These are phyloP conservation scores for Sarcophaga peregrina DNA, from an alignment of 1,140 invertebrate species.

Conservation along the genomic window DNA sequence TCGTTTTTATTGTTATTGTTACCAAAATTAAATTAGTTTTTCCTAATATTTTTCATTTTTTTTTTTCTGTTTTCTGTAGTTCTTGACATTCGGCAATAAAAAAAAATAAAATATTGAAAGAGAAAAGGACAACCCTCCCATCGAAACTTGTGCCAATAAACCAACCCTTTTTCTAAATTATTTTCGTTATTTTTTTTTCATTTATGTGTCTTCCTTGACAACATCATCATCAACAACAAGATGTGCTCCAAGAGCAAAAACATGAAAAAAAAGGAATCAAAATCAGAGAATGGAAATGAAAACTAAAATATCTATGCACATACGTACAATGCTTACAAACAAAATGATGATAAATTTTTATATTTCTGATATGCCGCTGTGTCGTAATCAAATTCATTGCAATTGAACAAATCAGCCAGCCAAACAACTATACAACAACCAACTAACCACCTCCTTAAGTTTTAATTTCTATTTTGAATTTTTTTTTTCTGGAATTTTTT, in stretches of 20 bases:
- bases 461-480: neutral
- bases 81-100: neutral
- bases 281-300: neutral
- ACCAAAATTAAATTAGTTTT: slow-evolving; percentile 21
- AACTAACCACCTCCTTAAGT: slow-evolving; percentile 14
- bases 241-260: neutral
- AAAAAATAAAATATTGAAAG: neutral
- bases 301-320: neutral
- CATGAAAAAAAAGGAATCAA: neutral
- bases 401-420: slow-evolving; percentile 17
- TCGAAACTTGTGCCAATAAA: slow-evolving; percentile 53
- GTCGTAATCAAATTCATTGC: slow-evolving; percentile 38
- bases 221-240: neutral
- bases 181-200: neutral
- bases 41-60: neutral
- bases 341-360: slow-evolving; percentile 44
- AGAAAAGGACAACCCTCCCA: neutral
- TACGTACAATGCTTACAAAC: too few species aligned
- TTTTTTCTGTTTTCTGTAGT: neutral
- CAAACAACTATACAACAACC: neutral
- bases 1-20: neutral
- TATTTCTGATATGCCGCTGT: slow-evolving; percentile 42
- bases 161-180: slow-evolving; percentile 48
- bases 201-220: slow-evolving; percentile 1
- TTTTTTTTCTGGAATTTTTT: neutral